These are phyloP conservation scores for Lasiommata megera DNA, from an alignment of 2,888 invertebrate genomes.

Conservation along the genomic window DNA sequence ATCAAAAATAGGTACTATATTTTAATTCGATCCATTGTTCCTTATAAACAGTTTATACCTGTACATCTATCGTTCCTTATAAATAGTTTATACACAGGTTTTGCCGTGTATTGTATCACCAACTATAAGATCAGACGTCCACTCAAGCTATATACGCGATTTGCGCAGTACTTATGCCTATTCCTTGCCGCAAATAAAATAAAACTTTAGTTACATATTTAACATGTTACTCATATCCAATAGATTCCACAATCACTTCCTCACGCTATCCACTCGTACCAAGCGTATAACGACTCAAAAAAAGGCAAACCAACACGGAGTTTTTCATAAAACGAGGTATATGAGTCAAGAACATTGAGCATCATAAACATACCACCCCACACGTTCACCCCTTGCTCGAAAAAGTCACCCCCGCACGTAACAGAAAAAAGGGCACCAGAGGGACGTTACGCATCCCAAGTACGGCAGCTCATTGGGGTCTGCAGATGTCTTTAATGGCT, in stretches of 20 bases:
- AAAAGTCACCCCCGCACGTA: slow-evolving; percentile 80
- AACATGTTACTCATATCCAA: slow-evolving; percentile 1
- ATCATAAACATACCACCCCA: slow-evolving; percentile 71
- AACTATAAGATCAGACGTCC: no score
- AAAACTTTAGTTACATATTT: background rate
- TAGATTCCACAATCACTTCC: background rate
- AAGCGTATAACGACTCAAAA: slow-evolving; percentile 60
- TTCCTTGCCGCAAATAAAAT: background rate
- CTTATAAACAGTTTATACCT: no score
- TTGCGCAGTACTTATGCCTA: background rate
- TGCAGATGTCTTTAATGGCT: slow-evolving; percentile 81
- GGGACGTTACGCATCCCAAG: slow-evolving; percentile 77
- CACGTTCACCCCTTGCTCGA: slow-evolving; percentile 77
- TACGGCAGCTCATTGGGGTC: slow-evolving; percentile 75
- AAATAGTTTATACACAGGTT: no score
- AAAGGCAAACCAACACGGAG: slow-evolving; percentile 64
- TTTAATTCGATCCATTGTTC: no score
- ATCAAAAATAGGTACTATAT: no score
- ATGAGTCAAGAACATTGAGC: slow-evolving; percentile 75
- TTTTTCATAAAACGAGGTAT: slow-evolving; percentile 77
- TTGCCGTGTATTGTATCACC: no score
- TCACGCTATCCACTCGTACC: slow-evolving; percentile 22
- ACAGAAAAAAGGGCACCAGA: slow-evolving; percentile 76
- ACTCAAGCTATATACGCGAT: no score
- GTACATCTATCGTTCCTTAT: no score